Evolutionary conservation across 2,113 vertebrate species (phyloP), one percentile per base, ranked within the genome.

Genomic region (Alethe diademata): DNA sequence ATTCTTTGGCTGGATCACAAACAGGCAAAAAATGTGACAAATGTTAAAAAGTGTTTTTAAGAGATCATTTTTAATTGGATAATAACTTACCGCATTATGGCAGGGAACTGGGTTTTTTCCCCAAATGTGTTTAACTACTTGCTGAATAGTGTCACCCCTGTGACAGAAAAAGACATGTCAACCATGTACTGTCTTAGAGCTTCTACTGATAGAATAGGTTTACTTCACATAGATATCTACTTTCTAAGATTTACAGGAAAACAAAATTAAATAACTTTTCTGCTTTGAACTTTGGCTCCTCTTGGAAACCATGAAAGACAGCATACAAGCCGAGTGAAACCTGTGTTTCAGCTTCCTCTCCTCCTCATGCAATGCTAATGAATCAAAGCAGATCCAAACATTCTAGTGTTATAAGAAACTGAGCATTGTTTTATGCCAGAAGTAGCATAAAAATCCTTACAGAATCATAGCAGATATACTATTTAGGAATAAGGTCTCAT

Each of bases 1-100:
- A 93, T 70, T 92, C 56, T 89, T 95, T 96, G 90, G 95, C 82
- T 96, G 81, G 62, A 94, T 96, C 73, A 87, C 86, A 96, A 89
- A 81, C 76, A 96, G 70, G 78, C 58, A 92, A 89, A 95, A 93
- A 80, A 92, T 57, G 76, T 90, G 87, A 86, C 40, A 96, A 97
- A 97, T 90, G 72, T 86, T 86, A 76, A 81, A 79, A 90, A 91
- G 56, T 62, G 70, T 43, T 95, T 95, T 85, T 67, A 92, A 94
- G 79, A 93, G 48, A 57, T 51, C 2, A 7, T 33, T 90, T 93
- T 92, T 94, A 94, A 96, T 70, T 96, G 90, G 78, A 54, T 90
- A 86, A 80, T 83, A 90, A 22, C 35, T 56, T 90, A 82, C 89
- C 31, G 95, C 91, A 97, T 92, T 95, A 91, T 78, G 90, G 40